These are phyloP conservation scores for Drosophila emarginata DNA, from an alignment of 2,888 invertebrate genomes.

Conservation along the genomic window DNA sequence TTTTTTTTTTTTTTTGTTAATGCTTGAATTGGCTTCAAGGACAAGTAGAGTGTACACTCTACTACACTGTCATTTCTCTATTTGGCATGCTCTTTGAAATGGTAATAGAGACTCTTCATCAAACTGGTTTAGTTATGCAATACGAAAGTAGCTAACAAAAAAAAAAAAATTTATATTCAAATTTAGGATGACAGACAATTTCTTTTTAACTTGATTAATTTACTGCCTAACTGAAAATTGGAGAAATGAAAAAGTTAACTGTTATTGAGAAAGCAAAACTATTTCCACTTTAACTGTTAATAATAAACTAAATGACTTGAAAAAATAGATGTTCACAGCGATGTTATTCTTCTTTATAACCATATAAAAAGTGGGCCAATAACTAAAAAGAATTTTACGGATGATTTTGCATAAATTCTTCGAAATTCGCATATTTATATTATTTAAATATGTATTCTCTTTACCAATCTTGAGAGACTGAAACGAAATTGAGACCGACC, in stretches of 20 bases:
- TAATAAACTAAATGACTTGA: not conserved
- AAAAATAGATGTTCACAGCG: too few species aligned
- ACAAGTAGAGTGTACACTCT: constrained; percentile 13
- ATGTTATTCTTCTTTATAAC: too few species aligned
- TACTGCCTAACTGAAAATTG: not conserved
- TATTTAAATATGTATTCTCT: too few species aligned
- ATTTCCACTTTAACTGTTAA: not conserved
- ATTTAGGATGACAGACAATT: not conserved
- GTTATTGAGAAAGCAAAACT: not conserved
- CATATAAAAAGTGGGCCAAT: too few species aligned
- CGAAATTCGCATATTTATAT: too few species aligned
- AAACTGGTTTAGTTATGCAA: constrained; percentile 2
- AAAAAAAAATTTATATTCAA: not conserved
- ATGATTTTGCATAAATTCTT: too few species aligned
- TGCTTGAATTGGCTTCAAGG: constrained; percentile 40
- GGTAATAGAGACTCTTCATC: constrained; percentile 17
- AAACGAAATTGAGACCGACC: too few species aligned
- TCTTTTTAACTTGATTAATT: not conserved
- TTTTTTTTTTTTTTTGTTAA: constrained; percentile 10
- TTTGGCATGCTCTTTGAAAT: not conserved
- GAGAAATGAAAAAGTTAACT: not conserved
- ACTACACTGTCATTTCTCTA: constrained; percentile 34
- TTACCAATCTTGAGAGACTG: too few species aligned
- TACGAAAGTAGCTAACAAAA: not conserved
- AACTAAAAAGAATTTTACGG: too few species aligned